Percentiles rank a stretch among this genome's conserved stretches.
These are phyloP conservation scores for Galemys pyrenaicus DNA, from an alignment of 2,113 vertebrate species.

Conservation along the genomic window DNA sequence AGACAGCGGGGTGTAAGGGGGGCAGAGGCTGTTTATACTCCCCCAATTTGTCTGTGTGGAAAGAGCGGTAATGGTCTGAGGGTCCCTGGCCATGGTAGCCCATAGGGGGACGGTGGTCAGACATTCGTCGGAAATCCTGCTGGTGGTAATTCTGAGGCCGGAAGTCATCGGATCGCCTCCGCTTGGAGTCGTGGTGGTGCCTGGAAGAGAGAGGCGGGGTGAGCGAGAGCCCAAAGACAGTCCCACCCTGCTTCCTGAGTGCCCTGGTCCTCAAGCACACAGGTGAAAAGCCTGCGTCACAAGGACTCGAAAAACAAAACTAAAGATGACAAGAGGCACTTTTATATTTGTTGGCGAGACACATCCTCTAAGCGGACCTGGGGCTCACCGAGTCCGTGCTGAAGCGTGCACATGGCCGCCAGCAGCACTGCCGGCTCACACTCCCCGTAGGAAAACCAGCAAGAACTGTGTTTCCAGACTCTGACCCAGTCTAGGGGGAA, in stretches of 20 bases:
- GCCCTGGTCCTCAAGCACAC: background rate
- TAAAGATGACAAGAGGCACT: background rate
- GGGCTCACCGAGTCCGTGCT: background rate
- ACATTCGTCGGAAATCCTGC: conserved; percentile 95
- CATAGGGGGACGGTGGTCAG: conserved; percentile 91
- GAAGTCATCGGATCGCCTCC: conserved; percentile 94
- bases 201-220: conserved; percentile 79
- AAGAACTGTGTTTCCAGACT: background rate
- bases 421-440: background rate
- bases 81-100: conserved; percentile 90
- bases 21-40: conserved; percentile 92
- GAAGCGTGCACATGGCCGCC: too few species aligned
- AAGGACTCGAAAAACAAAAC: background rate
- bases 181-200: conserved; percentile 93
- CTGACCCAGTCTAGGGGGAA: background rate
- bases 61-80: conserved; percentile 94
- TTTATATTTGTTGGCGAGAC: background rate
- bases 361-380: background rate
- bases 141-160: conserved; percentile 93
- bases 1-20: conserved; percentile 83
- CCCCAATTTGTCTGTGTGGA: conserved; percentile 91
- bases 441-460: background rate
- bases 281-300: background rate
- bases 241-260: rapidly evolving
- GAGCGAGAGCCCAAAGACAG: background rate